Evolutionary conservation across 2,113 vertebrate genomes (phyloP), one percentile per base, ranked within the genome.

Genomic region (Bungarus multicinctus): DNA sequence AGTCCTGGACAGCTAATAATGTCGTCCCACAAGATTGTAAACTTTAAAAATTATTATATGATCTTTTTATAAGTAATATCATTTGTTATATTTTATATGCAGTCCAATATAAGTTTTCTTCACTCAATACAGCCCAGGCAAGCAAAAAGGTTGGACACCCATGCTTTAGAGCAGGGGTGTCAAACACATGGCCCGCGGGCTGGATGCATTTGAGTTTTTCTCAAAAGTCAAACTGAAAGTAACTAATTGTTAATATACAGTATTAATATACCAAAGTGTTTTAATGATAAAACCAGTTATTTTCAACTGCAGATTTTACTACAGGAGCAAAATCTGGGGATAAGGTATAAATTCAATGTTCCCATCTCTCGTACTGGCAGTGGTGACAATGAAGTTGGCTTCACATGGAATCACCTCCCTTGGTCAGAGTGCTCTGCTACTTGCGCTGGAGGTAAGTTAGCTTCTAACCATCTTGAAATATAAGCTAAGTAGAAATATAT

Each of bases 371-470:
- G 98, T 25, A 99, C 98, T 12, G 99, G 99, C 94, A 99, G 99
- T 90, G 99, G 99, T 55, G 99, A 99, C 97, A 99, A 98, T 94
- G 99, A 99, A 96, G 99, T 99, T 96, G 98, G 99, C 94, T 99
- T 99, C 98, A 97, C 98, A 39, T 99, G 99, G 99, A 98, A 98
- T 97, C 98, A 99, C 95, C 97, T 98, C 94, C 98, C 99, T 94
- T 99, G 99, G 99, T 99, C 99, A 85, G 99, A 99, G 89, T 99
- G 99, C 96, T 99, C 99, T 11, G 97, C 99, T 45, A 99, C 99
- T 95, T 99, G 99, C 88, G 98, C 99, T 86, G 99, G 99, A 98
- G 99, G 99, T 99, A 97, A 98, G 97, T 96, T 88, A 93, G 87
- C 87, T 94, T 94, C 57, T 94, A 95, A 94, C 93, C 93, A 94